Percentiles rank a stretch among this genome's conserved stretches.
These are phyloP conservation scores for Anas bernieri DNA, from an alignment of 2,797 vertebrate genomes.

Conservation along the genomic window DNA sequence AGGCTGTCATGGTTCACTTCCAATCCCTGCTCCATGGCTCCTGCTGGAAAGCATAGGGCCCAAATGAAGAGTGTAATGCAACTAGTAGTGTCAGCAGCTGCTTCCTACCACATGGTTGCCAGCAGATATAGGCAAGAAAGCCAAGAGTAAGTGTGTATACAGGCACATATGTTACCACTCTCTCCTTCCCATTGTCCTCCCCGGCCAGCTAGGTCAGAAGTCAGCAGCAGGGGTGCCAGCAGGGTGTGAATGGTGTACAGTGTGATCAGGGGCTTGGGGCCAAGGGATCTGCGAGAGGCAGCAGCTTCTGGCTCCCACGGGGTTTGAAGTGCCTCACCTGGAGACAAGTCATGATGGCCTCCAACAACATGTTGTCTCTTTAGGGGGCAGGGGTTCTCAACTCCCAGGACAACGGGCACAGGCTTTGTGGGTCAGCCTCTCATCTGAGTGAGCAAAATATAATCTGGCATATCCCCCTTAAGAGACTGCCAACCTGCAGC, in stretches of 20 bases:
- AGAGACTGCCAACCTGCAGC: constrained; percentile 24
- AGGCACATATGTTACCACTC: constrained; percentile 34
- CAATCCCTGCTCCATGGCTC: neutral
- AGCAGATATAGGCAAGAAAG: neutral
- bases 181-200: constrained; percentile 17
- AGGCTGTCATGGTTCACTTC: neutral
- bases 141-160: constrained; percentile 19
- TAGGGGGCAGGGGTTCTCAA: constrained; percentile 24
- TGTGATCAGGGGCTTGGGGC: neutral
- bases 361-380: neutral
- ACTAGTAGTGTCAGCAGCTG: constrained; percentile 33
- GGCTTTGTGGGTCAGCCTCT: neutral
- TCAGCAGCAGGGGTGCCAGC: neutral
- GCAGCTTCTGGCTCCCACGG: neutral
- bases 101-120: neutral
- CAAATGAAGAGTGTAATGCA: constrained; percentile 31
- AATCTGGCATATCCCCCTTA: neutral
- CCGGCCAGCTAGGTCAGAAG: constrained; percentile 46
- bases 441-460: constrained; percentile 3
- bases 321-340: fast-evolving
- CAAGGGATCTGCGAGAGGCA: constrained; percentile 15
- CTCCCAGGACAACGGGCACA: neutral
- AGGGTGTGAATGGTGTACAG: neutral
- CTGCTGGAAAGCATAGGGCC: constrained; percentile 26
- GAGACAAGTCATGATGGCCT: neutral